Percentiles rank a stretch among this genome's conserved stretches.
Evolutionary conservation across 2,797 vertebrate genomes (phyloP).

Genomic region (Pristis pectinata): DNA sequence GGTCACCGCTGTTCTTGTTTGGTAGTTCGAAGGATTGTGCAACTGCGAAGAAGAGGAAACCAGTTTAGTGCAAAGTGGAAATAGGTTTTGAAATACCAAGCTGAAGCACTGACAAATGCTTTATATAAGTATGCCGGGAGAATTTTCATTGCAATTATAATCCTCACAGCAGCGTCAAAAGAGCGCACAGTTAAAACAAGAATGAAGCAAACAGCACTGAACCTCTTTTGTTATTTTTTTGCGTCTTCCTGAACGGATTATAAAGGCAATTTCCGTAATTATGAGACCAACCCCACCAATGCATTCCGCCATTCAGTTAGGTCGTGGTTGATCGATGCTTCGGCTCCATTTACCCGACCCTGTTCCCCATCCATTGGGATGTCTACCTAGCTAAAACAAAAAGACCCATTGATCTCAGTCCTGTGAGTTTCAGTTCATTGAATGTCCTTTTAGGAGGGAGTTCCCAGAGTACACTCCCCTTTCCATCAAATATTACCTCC

Average conservation of each 20-base stretch:
- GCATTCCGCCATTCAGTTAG: not conserved
- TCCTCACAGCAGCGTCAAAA: not conserved
- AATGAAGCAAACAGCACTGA: not conserved
- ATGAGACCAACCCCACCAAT: not conserved
- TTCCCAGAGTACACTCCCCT: not conserved
- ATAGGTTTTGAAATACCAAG: slow-evolving; percentile 25
- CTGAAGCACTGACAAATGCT: not conserved
- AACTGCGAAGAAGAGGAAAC: not conserved
- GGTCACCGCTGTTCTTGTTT: not conserved
- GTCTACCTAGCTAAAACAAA: not conserved
- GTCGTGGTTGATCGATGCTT: not conserved
- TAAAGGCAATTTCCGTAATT: not conserved
- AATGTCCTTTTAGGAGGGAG: not conserved
- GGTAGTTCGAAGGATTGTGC: not conserved
- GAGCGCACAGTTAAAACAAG: not conserved
- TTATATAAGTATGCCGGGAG: not conserved
- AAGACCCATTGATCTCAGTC: not conserved
- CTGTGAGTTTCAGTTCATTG: not conserved
- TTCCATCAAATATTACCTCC: not conserved
- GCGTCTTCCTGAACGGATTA: not conserved
- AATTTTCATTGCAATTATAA: not conserved
- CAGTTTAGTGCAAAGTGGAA: not conserved
- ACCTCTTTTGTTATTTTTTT: not conserved
- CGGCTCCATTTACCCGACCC: not conserved
- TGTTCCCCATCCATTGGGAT: not conserved